Conservation (phyloP, 2,888 invertebrate genomes). For the Tortricodes alternella region DNA sequence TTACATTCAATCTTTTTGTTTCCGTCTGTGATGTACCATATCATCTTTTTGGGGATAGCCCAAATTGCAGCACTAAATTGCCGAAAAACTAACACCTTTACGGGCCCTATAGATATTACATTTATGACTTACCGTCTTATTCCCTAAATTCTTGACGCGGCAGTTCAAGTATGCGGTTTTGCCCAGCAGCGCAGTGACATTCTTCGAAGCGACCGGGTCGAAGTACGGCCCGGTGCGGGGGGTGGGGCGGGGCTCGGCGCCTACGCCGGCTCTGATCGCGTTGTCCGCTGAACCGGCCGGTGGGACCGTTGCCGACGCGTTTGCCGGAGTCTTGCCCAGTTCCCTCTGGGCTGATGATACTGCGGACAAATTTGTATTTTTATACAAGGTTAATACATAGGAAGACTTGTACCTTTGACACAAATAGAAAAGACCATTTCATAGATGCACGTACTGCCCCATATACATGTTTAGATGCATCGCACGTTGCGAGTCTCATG, state of each 20-base stretch:
- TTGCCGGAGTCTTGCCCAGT: slow-evolving; percentile 66
- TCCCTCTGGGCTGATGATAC: slow-evolving; percentile 78
- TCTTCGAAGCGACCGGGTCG: slow-evolving; percentile 88
- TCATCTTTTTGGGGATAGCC: too few relatives aligned
- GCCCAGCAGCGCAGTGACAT: slow-evolving; percentile 91
- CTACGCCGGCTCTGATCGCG: slow-evolving; percentile 63
- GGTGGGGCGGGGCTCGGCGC: slow-evolving; percentile 69
- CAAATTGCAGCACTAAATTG: too few relatives aligned
- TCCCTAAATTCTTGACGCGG: slow-evolving; percentile 94
- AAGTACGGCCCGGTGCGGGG: slow-evolving; percentile 88
- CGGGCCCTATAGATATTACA: too few relatives aligned
- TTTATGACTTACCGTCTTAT: slow-evolving; percentile 90
- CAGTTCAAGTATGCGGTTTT: slow-evolving; percentile 96
- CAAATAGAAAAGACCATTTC: too few relatives aligned
- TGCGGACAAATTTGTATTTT: slow-evolving; percentile 41
- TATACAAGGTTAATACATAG: not conserved
- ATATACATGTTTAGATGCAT: too few relatives aligned
- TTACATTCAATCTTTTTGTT: too few relatives aligned
- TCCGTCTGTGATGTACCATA: too few relatives aligned
- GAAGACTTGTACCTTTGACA: too few relatives aligned
- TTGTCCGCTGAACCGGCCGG: slow-evolving; percentile 84
- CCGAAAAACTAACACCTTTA: too few relatives aligned
- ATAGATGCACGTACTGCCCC: too few relatives aligned
- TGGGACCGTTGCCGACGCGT: slow-evolving; percentile 69
- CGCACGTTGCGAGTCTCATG: too few relatives aligned